A percentile compares a stretch with the other conserved stretches of the same genome.
Conservation (phyloP, 1,140 invertebrate species). For the Drosophila santomea region DNA sequence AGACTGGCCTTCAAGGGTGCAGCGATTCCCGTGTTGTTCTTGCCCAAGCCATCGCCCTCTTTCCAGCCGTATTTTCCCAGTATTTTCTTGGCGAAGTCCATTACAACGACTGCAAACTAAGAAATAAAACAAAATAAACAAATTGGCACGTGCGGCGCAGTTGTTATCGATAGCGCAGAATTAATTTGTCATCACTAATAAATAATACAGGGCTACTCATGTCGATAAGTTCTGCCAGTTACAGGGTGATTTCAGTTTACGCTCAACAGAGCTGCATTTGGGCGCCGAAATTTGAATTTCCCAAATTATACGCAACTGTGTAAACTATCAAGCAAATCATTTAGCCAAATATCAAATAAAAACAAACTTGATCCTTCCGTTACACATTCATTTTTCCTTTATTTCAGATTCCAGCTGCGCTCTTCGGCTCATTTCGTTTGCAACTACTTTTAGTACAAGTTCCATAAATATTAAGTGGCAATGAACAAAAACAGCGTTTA, state of each 20-base stretch:
- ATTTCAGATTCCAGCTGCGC: constrained; percentile 57
- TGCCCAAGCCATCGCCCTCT: constrained; percentile 92
- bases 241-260: background rate
- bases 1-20: constrained; percentile 90
- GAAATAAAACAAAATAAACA: constrained; percentile 22
- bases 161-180: background rate
- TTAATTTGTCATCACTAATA: background rate
- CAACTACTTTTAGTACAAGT: constrained; percentile 47
- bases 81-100: constrained; percentile 87
- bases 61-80: constrained; percentile 89
- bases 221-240: background rate
- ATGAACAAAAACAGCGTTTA: constrained; percentile 52
- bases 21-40: constrained; percentile 90
- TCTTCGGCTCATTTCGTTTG: constrained; percentile 19
- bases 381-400: constrained; percentile 70
- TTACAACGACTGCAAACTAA: constrained; percentile 39
- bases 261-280: constrained; percentile 12
- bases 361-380: constrained; percentile 16
- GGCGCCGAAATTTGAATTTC: background rate
- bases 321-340: background rate
- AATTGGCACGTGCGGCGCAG: constrained; percentile 20
- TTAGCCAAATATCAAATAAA: background rate
- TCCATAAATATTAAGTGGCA: constrained; percentile 65
- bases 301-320: background rate
- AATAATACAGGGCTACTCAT: background rate